Conservation (phyloP, 2,113 vertebrate genomes). For the Phoxinus phoxinus region DNA sequence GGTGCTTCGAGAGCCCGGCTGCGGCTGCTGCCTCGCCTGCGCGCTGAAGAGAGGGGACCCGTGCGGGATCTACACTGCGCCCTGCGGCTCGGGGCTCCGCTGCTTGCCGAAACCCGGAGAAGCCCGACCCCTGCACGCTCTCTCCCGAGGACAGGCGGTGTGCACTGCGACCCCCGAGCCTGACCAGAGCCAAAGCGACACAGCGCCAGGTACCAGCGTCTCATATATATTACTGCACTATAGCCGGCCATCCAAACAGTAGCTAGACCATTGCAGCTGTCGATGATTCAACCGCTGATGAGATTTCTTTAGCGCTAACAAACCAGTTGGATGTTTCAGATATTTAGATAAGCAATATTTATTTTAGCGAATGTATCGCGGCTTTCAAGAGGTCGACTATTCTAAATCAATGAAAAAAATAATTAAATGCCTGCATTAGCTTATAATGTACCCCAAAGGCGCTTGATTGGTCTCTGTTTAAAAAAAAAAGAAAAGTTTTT, state of each 20-base stretch:
- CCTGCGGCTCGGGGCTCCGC: conserved; percentile 85
- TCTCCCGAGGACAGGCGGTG: conserved; percentile 83
- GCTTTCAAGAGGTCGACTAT: neutral
- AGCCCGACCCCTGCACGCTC: conserved; percentile 82
- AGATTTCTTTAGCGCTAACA: conserved; percentile 36
- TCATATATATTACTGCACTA: neutral
- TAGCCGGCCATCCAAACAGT: neutral
- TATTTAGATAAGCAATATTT: neutral
- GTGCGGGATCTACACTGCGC: conserved; percentile 91
- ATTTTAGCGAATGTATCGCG: neutral
- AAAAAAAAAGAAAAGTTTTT: neutral
- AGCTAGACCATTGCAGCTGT: neutral
- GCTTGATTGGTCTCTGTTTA: neutral
- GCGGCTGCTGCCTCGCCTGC: conserved; percentile 89
- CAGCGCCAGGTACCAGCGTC: conserved; percentile 65
- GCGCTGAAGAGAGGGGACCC: conserved; percentile 79
- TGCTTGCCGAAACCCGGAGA: conserved; percentile 82
- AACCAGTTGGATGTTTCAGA: neutral
- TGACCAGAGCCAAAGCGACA: conserved; percentile 65
- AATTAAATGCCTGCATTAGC: neutral
- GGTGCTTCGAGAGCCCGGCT: conserved; percentile 82
- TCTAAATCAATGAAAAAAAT: neutral
- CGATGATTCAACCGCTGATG: neutral
- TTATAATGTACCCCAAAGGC: neutral
- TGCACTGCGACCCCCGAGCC: conserved; percentile 74